A percentile compares a stretch with the other conserved stretches of the same genome.
phyloP scores from a whole-genome alignment of 1,140 invertebrate genomes.

The Apis florea region DNA sequence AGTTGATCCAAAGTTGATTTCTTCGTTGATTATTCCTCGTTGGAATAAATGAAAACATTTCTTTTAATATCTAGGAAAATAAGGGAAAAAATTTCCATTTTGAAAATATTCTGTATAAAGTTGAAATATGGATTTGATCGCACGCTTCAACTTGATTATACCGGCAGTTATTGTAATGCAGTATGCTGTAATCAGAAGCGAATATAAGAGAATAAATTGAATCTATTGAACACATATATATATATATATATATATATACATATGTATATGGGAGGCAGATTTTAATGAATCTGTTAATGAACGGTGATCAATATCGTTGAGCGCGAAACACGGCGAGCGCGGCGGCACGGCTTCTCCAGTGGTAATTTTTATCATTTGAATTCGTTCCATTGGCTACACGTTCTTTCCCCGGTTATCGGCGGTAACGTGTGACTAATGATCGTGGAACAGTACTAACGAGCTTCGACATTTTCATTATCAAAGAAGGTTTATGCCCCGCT shows the following conservation, averaged over 20 bases:
- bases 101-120: no score
- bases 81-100: no score
- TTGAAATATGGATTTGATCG: no score
- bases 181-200: slow-evolving; percentile 14
- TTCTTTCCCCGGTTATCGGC: background rate
- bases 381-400: background rate
- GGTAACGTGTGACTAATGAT: slow-evolving; percentile 5
- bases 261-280: background rate
- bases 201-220: slow-evolving; percentile 24
- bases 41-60: no score
- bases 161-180: background rate
- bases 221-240: slow-evolving; percentile 10
- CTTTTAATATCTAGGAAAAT: no score
- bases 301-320: slow-evolving; percentile 13
- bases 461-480: slow-evolving; percentile 39
- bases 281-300: slow-evolving; percentile 34
- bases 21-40: no score
- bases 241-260: no score
- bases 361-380: slow-evolving; percentile 21
- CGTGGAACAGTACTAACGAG: slow-evolving; percentile 32
- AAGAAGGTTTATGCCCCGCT: slow-evolving; percentile 5
- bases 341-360: background rate
- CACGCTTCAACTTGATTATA: background rate
- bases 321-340: background rate
- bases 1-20: no score